Base-by-base conservation (phyloP, 2,888 invertebrate genomes). In the Atrina japonica region DNA sequence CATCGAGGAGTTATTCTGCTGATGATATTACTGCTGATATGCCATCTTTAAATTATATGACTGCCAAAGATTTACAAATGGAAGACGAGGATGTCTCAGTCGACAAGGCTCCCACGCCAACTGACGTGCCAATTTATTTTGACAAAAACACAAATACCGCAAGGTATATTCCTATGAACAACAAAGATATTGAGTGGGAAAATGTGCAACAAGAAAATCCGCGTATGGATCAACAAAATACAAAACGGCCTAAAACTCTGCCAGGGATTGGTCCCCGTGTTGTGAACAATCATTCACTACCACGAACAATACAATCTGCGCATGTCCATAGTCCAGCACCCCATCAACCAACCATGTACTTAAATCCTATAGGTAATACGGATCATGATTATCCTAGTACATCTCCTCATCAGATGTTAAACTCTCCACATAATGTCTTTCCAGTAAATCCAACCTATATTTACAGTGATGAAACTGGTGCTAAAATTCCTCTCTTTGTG, bases 31-130 rank as follows among this genome's bases (percentile, higher is more conserved):
- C 43, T 18, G 21, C 27, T 14, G 9, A 47, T 43, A 21, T 50
- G 23, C 21, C 58, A 7, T 16, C 40, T 27, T 43, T 80, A 14
- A 80, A 67, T 25, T 81, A 81, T 41, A 43, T 79, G 6, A 70
- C 75, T 21, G 74, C 78, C 18, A 74, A 73, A 58, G 78, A 81
- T 55, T 65, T 81, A 41, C 63, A 72, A 11, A 65, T 68, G 30
- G 67, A 66, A 29, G 68, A 72, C 6, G 76, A 73, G 27, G 77
- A 77, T 0, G 70, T 49, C 14, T 14, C 45, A 3, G 30, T 27
- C 6, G 41, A 21, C 23, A 35, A 53, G 45, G 18, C 21, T 18
- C 56, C 29, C 16, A 66, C 16, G n/a, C 18, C 23, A 27, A 60
- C 30, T 29, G 21, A 29, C 58, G 27, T 6, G n/a, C 30, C 18